Evolutionary conservation across 2,888 invertebrate genomes (phyloP).

Genomic region (Digitonthophagus gazella): DNA sequence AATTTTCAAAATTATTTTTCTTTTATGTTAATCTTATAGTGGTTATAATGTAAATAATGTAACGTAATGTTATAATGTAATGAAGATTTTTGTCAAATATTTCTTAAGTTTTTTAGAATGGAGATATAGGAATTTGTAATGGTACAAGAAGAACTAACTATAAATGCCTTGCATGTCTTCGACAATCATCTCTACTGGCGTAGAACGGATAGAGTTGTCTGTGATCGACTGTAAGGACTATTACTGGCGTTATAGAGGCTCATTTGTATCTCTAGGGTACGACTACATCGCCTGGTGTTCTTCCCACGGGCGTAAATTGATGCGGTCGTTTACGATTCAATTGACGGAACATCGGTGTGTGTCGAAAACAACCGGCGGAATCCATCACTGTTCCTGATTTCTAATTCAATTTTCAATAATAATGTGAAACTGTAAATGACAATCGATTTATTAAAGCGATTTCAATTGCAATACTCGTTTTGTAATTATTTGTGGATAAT

Average conservation of each 20-base stretch:
- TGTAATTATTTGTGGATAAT: no score
- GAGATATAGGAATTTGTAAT: neutral
- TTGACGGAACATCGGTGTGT: neutral
- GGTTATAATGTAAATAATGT: no score
- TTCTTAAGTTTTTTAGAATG: neutral
- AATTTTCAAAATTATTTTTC: no score
- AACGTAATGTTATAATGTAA: neutral
- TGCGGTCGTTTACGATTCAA: neutral
- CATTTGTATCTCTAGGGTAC: neutral
- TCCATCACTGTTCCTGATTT: neutral
- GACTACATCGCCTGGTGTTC: neutral
- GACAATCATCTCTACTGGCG: neutral
- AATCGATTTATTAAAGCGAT: neutral
- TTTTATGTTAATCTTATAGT: no score
- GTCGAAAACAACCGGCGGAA: neutral
- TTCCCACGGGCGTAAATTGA: neutral
- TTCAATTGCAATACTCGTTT: neutral
- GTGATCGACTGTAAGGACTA: neutral
- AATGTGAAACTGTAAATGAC: neutral
- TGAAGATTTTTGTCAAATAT: neutral
- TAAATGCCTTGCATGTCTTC: neutral
- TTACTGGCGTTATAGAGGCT: neutral
- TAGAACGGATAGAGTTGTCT: neutral
- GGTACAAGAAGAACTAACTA: neutral
- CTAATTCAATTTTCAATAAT: neutral